A percentile compares a stretch with the other conserved stretches of the same genome.
phyloP scores from a whole-genome alignment of 2,888 invertebrate species.

The Lepidocyrtinus sp. region DNA sequence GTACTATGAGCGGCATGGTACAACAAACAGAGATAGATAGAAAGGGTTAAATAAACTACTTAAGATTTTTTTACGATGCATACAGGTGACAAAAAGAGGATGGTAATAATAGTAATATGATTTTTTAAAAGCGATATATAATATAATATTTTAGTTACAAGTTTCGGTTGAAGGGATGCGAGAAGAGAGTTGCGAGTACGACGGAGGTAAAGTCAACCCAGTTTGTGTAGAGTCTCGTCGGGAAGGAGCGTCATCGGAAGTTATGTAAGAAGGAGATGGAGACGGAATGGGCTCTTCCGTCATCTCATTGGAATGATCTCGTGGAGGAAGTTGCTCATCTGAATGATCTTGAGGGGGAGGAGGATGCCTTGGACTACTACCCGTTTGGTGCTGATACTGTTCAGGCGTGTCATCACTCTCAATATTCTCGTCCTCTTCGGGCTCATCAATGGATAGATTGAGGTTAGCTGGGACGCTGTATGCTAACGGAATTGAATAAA shows the following conservation, averaged over 20 bases:
- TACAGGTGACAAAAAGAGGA: background rate
- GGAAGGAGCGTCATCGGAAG: background rate
- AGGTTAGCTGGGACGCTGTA: constrained; percentile 56
- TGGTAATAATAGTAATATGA: background rate
- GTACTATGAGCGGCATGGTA: constrained; percentile 36
- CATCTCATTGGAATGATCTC: constrained; percentile 9
- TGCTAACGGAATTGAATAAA: constrained; percentile 51
- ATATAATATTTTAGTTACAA: constrained; percentile 31
- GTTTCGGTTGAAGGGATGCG: constrained; percentile 52
- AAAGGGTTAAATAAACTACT: background rate
- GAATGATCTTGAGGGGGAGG: constrained; percentile 21
- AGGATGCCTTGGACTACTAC: constrained; percentile 11
- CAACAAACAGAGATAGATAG: background rate
- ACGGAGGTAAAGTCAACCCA: constrained; percentile 46
- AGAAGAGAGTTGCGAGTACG: constrained; percentile 58
- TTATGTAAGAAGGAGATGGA: constrained; percentile 20
- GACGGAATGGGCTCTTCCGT: constrained; percentile 6
- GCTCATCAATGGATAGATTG: constrained; percentile 45
- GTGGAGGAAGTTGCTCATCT: constrained; percentile 17
- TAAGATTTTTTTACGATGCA: no score
- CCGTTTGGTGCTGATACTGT: background rate
- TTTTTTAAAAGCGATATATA: background rate
- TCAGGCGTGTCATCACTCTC: constrained; percentile 26
- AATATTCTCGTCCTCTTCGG: constrained; percentile 11
- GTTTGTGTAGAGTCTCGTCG: constrained; percentile 26